Conservation (phyloP, 2,888 invertebrate species). For the Neoscelio sp. region DNA sequence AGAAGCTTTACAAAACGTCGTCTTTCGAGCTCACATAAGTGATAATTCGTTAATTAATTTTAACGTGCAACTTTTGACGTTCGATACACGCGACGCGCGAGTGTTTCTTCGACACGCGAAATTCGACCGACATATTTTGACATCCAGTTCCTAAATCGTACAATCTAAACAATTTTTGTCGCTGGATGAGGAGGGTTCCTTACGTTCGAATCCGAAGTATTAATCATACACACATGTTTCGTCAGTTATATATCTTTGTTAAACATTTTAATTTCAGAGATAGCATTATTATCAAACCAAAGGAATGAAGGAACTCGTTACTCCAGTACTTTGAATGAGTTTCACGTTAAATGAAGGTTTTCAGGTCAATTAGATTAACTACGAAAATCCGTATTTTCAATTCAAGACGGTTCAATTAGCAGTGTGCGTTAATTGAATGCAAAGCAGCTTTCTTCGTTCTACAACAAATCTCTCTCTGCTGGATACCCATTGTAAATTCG, state of each 20-base stretch:
- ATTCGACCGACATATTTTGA: conserved; percentile 53
- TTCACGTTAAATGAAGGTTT: conserved; percentile 59
- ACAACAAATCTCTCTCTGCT: too few relatives aligned
- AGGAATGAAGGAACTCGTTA: conserved; percentile 50
- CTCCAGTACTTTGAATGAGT: conserved; percentile 9
- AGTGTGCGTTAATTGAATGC: too few relatives aligned
- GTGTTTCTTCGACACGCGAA: conserved; percentile 39
- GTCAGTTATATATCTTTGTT: conserved; percentile 48
- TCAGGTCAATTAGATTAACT: conserved; percentile 64
- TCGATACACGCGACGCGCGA: conserved; percentile 33
- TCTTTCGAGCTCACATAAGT: too few relatives aligned
- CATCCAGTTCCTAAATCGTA: not conserved
- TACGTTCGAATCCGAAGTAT: conserved; percentile 33
- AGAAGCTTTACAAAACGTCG: not conserved
- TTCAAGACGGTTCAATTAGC: too few relatives aligned
- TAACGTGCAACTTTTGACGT: conserved; percentile 44
- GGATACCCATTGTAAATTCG: too few relatives aligned
- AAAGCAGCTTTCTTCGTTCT: too few relatives aligned
- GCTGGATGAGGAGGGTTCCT: too few relatives aligned
- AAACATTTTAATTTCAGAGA: conserved; percentile 53
- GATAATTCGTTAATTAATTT: conserved; percentile 16
- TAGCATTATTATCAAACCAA: conserved; percentile 31
- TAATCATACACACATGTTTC: conserved; percentile 50
- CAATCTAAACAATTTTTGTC: too few relatives aligned
- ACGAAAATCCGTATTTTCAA: not conserved